Evolutionary conservation across 1,140 invertebrate genomes (phyloP), one percentile per base, ranked within the genome.

Genomic region (Leguminivora glycinivorella): DNA sequence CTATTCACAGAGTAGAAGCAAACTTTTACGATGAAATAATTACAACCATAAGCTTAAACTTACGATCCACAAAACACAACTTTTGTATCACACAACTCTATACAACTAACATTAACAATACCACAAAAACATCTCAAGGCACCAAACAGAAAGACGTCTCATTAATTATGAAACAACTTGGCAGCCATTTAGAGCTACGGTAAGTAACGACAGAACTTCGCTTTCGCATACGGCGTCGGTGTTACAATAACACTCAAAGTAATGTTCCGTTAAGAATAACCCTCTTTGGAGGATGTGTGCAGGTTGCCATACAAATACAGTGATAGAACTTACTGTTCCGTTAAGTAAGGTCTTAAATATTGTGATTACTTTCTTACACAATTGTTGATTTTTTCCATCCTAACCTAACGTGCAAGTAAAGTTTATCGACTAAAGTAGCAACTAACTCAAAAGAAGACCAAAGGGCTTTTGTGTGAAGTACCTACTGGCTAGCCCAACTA

Each of bases 191-290:
- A 29, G 58, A 5, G 24, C 6, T 26, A n/a, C 58, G 25, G n/a
- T 63, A 63, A 63, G 58, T 63, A 63, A 29, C 58, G 47, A 52
- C 47, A 29, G 31, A 63, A 63, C 58, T 63, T 63, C 58, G 25
- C 58, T 63, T 29, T 63, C 58, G 6, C 26, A 29, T 17, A 63
- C 56, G 47, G 9, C 52, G 56, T 29, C 12, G 25, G 58, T 63
- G 58, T 63, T 63, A 63, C 58, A 29, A 17, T 63, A 63, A 63
- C 58, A 63, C 22, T 60, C 22, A 60, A 25, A 60, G 56, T 29
- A 25, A 29, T 25, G 25, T 4, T 60, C 5, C 24, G 12, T 31
- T 22, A 29, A 29, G 58, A 63, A 63, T 29, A 29, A 60, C 24
- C 56, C 56, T 17, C 58, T 31, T 29, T 14, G 40, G 40, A 56